A percentile compares a stretch with the other conserved stretches of the same genome.
Evolutionary conservation across 2,113 vertebrate genomes (phyloP).

Genomic region (Semicossyphus pulcher): DNA sequence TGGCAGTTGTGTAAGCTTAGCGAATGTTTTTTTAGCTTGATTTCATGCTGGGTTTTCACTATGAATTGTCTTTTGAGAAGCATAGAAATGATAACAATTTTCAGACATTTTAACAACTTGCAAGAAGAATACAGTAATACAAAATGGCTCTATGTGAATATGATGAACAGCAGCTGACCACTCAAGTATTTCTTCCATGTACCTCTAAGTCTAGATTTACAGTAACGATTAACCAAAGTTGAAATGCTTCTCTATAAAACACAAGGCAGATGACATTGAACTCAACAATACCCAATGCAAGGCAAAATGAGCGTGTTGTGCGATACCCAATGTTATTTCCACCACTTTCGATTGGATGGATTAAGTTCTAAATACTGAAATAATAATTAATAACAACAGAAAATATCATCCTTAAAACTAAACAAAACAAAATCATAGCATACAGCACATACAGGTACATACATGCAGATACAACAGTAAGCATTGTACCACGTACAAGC

Average conservation of each 20-base stretch:
- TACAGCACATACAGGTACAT: slow-evolving; percentile 26
- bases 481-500: slow-evolving; percentile 19
- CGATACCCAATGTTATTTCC: background rate
- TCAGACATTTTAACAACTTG: background rate
- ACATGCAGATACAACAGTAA: slow-evolving; percentile 50
- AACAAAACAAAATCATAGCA: slow-evolving; percentile 24
- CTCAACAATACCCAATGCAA: slow-evolving; percentile 31
- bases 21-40: background rate
- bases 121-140: background rate
- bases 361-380: slow-evolving; percentile 56
- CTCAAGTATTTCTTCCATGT: background rate
- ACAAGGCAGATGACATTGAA: slow-evolving; percentile 44
- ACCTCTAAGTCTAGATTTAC: slow-evolving; percentile 20
- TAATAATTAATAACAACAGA: slow-evolving; percentile 33
- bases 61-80: background rate
- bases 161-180: slow-evolving; percentile 33
- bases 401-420: slow-evolving; percentile 1
- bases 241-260: slow-evolving; percentile 26
- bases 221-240: slow-evolving; percentile 27
- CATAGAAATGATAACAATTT: background rate
- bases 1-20: background rate
- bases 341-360: slow-evolving; percentile 15
- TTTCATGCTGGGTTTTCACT: background rate
- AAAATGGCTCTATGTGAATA: background rate
- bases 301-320: slow-evolving; percentile 23